Evolutionary conservation across 2,113 vertebrate genomes (phyloP).

Genomic region (Triplophysa rosa): DNA sequence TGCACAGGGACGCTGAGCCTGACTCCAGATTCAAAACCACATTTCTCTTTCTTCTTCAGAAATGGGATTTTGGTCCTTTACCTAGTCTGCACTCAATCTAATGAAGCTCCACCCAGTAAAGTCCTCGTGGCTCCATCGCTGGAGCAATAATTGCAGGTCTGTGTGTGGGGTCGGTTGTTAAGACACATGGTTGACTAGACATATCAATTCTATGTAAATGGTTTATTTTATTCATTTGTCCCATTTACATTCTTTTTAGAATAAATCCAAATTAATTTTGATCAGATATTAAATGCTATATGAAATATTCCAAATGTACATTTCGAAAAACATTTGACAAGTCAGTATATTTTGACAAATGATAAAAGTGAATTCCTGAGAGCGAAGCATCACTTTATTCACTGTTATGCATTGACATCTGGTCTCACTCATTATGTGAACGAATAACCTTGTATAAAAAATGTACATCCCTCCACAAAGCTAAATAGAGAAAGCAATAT

Average conservation of each 20-base stretch:
- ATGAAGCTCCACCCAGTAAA: slow-evolving; percentile 24
- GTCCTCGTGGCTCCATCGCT: slow-evolving; percentile 12
- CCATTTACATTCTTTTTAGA: neutral
- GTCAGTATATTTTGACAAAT: too few species aligned
- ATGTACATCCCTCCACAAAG: neutral
- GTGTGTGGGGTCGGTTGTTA: neutral
- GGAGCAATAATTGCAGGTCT: slow-evolving; percentile 16
- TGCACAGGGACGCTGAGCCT: slow-evolving; percentile 19
- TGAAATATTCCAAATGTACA: too few species aligned
- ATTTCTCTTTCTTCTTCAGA: neutral
- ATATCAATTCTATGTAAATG: neutral
- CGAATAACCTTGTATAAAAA: neutral
- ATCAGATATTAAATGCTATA: too few species aligned
- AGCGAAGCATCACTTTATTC: too few species aligned
- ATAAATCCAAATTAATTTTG: too few species aligned
- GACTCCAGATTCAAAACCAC: slow-evolving; percentile 12
- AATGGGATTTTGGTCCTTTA: slow-evolving; percentile 10
- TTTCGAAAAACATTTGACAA: too few species aligned
- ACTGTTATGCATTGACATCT: too few species aligned
- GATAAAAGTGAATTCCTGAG: too few species aligned
- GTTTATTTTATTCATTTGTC: neutral
- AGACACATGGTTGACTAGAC: neutral
- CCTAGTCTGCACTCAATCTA: neutral
- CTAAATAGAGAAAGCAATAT: neutral
- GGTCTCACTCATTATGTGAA: too few species aligned